These are phyloP conservation scores for Ptilodon capucinus DNA, from an alignment of 2,888 invertebrate genomes.

Conservation along the genomic window DNA sequence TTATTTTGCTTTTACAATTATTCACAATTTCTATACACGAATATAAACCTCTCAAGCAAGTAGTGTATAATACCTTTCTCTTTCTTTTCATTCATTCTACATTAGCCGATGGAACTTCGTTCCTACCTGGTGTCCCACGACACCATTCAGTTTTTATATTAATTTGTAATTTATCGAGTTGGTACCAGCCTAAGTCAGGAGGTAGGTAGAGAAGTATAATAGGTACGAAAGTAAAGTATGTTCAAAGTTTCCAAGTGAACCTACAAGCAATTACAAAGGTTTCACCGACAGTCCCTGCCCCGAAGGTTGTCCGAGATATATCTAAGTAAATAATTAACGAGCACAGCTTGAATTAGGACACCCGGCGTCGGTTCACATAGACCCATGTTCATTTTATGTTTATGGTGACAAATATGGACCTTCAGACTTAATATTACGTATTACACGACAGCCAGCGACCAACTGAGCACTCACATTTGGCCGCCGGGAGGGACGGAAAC, in stretches of 20 bases:
- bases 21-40: too few species aligned
- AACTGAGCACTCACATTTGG: slow-evolving; percentile 31
- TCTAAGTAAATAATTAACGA: slow-evolving; percentile 68
- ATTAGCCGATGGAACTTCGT: too few species aligned
- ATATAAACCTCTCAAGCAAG: too few species aligned
- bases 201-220: background rate
- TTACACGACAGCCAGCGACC: slow-evolving; percentile 30
- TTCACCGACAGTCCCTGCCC: slow-evolving; percentile 36
- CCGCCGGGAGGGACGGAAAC: slow-evolving; percentile 36
- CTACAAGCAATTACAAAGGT: slow-evolving; percentile 60
- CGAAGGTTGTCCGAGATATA: slow-evolving; percentile 49
- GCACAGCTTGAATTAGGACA: slow-evolving; percentile 55
- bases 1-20: too few species aligned
- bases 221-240: background rate
- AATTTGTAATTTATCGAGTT: background rate
- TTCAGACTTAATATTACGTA: slow-evolving; percentile 42
- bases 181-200: too few species aligned
- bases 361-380: slow-evolving; percentile 38
- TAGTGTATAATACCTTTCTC: too few species aligned
- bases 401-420: slow-evolving; percentile 59
- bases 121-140: too few species aligned
- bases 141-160: background rate
- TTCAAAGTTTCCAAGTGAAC: slow-evolving; percentile 43
- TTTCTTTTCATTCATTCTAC: too few species aligned
- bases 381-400: slow-evolving; percentile 51